Base-by-base conservation (phyloP, 2,888 invertebrate genomes). In the Pachydiplax longipennis region DNA sequence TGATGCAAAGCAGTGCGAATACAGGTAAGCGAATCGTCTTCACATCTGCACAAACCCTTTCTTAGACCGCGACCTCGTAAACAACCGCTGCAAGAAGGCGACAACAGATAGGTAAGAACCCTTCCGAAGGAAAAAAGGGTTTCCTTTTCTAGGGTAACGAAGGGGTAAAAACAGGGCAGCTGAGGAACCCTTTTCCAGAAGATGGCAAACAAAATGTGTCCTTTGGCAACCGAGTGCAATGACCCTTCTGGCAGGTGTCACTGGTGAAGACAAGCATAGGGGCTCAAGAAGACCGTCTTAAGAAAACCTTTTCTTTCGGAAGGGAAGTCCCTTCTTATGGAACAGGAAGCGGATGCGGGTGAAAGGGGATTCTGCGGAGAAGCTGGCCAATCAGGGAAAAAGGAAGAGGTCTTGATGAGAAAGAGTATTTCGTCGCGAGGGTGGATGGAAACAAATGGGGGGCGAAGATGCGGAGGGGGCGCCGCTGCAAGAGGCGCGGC, bases 381-480 rank as follows among this genome's bases (percentile, higher is more conserved):
- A 40, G 48, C 48, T 82, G 82, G 82, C 82, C 82, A 82, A 82
- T 82, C 82, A 15, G 82, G 15, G 82, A 31, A 37, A 53, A 48
- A 44, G 37, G 48, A 82, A 44, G 40, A n/a, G 53, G 25, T 82
- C 82, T 82, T 82, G 53, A 53, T 31, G 31, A 25, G 48, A 58
- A 82, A 44, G 81, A 44, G 81, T 13, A 22, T 44, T 48, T 15
- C 82, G 48, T 15, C 12, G 6, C 18, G 58, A 31, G 35, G 58
- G n/a, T 35, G 53, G 61, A 61, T 48, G 31, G 31, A 83, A 35
- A 83, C 83, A 83, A 83, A 83, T 53, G 61, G 37, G 48, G 31
- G 58, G 61, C 37, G 65, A 61, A 40, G 48, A 37, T 25, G 61
- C 37, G 65, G 37, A 40, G 40, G 87, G 18, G 87, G 61, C 65